Conservation (phyloP, 2,797 vertebrate species). For the Alosa sapidissima region DNA sequence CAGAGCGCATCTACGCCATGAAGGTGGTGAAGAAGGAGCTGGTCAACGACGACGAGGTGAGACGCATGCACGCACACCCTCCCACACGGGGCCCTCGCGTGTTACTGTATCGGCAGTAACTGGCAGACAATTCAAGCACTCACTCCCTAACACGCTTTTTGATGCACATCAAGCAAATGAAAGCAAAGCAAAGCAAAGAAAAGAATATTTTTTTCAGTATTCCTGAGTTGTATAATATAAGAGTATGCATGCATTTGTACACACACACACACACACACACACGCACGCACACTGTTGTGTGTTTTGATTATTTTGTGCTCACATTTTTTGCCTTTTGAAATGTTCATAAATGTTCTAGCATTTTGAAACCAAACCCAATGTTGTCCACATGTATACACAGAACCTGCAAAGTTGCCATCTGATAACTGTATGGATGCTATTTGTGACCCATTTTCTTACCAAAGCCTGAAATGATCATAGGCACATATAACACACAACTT, state of each 20-base stretch:
- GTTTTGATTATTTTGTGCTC: neutral
- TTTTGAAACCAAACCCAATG: neutral
- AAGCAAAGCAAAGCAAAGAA: neutral
- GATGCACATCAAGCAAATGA: neutral
- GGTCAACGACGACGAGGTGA: constrained; percentile 97
- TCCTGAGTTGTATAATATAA: no score
- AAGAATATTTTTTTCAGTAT: neutral
- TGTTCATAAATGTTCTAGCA: neutral
- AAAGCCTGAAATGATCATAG: neutral
- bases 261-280: neutral
- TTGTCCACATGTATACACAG: neutral
- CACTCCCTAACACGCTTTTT: neutral
- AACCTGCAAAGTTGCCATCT: neutral
- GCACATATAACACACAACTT: neutral
- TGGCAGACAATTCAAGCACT: neutral
- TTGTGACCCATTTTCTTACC: neutral
- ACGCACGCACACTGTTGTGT: neutral
- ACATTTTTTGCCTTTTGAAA: neutral
- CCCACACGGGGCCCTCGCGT: no score
- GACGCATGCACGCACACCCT: neutral
- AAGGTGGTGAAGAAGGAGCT: constrained; percentile 99
- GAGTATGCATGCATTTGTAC: neutral
- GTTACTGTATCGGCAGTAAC: no score
- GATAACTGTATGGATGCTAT: neutral
- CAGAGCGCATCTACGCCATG: constrained; percentile 98